Evolutionary conservation across 2,113 vertebrate genomes (phyloP).

Genomic region (Clarias batrachus): DNA sequence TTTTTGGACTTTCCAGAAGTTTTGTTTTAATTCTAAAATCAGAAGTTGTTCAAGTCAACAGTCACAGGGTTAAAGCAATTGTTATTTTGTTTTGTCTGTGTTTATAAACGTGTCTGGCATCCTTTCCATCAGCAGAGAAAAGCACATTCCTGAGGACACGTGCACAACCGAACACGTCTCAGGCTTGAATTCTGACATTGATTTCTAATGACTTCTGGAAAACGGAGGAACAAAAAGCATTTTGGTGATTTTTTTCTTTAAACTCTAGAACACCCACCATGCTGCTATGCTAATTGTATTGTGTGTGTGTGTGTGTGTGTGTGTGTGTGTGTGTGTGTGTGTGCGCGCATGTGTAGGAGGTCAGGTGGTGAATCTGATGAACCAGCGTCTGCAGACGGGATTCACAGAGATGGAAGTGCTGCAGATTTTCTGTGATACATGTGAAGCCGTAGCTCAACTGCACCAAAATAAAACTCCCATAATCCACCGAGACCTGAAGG

Average conservation of each 20-base stretch:
- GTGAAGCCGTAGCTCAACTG: slow-evolving; percentile 89
- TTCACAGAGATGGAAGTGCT: slow-evolving; percentile 92
- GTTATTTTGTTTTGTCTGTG: neutral
- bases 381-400: slow-evolving; percentile 92
- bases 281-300: neutral
- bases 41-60: neutral
- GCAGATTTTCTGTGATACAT: slow-evolving; percentile 97
- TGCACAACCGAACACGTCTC: neutral
- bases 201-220: neutral
- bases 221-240: too few relatives aligned
- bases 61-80: neutral
- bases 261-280: neutral
- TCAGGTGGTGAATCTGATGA: slow-evolving; percentile 98
- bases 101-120: neutral
- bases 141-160: slow-evolving; percentile 20
- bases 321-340: slow-evolving; percentile 35
- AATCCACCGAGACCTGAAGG: slow-evolving; percentile 96
- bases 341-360: slow-evolving; percentile 75
- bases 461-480: slow-evolving; percentile 93
- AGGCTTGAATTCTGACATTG: neutral
- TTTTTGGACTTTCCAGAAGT: slow-evolving; percentile 12
- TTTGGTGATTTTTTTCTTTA: neutral
- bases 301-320: slow-evolving; percentile 16
- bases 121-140: neutral
- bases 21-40: neutral